A percentile compares a stretch with the other conserved stretches of the same genome.
Conservation (phyloP, 2,888 invertebrate genomes). For the Sesia bembeciformis region DNA sequence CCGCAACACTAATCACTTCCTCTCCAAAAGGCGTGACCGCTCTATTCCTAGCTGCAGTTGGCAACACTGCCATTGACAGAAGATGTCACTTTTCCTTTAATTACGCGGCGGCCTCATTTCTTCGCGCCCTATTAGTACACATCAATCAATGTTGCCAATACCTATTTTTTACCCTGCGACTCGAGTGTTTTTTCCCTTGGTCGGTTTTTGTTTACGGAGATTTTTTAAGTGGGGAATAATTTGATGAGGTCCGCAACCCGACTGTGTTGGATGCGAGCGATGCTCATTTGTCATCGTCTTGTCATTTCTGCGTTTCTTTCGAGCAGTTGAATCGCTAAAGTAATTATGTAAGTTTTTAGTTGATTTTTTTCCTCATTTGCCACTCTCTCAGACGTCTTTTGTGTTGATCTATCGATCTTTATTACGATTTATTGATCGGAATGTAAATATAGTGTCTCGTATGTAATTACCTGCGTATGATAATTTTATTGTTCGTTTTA, state of each 20-base stretch:
- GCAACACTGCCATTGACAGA: constrained; percentile 63
- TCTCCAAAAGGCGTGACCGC: constrained; percentile 63
- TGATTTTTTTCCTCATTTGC: constrained; percentile 41
- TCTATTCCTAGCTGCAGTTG: constrained; percentile 60
- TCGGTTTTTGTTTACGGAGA: constrained; percentile 71
- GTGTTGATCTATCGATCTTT: constrained; percentile 23
- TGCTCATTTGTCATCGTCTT: constrained; percentile 75
- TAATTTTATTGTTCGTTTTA: not conserved
- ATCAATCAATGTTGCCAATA: constrained; percentile 76
- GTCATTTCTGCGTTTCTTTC: constrained; percentile 73
- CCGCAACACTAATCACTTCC: constrained; percentile 69
- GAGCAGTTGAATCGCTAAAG: constrained; percentile 66
- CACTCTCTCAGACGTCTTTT: constrained; percentile 23
- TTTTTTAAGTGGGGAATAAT: constrained; percentile 74
- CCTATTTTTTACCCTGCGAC: constrained; percentile 66
- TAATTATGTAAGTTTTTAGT: constrained; percentile 69
- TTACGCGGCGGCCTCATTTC: constrained; percentile 68
- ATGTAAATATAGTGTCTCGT: not conserved
- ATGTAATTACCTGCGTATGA: not conserved
- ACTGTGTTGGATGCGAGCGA: constrained; percentile 62
- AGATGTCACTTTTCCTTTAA: constrained; percentile 72
- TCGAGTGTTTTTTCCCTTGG: constrained; percentile 58
- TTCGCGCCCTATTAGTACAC: constrained; percentile 74
- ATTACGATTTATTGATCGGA: constrained; percentile 13
- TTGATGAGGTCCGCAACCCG: constrained; percentile 74